These are phyloP conservation scores for Dromas ardeola DNA, from an alignment of 2,113 vertebrate species.

Conservation along the genomic window DNA sequence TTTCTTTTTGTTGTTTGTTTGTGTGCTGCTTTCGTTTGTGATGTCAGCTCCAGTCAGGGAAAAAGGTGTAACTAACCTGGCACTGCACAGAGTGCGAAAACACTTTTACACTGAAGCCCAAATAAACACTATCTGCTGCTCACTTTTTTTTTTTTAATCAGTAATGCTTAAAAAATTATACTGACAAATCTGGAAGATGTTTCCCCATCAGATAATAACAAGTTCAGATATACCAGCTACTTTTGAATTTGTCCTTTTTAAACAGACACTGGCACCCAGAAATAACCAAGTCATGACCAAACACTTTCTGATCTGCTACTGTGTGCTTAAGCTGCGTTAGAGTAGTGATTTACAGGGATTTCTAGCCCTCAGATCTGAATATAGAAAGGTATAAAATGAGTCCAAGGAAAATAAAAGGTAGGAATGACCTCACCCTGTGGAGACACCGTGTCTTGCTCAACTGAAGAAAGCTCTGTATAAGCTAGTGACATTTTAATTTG, in stretches of 20 bases:
- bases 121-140: neutral
- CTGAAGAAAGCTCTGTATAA: neutral
- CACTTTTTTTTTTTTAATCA: neutral
- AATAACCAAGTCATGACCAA: neutral
- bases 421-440: slow-evolving; percentile 48
- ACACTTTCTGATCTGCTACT: neutral
- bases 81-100: neutral
- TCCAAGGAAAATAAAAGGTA: slow-evolving; percentile 62
- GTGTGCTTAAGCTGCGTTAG: neutral
- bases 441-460: slow-evolving; percentile 35
- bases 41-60: neutral
- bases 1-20: slow-evolving; percentile 28
- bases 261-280: neutral
- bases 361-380: neutral
- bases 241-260: neutral
- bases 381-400: neutral
- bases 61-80: slow-evolving; percentile 20
- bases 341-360: neutral
- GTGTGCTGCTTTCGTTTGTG: slow-evolving; percentile 1
- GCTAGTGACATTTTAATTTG: neutral
- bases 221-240: neutral
- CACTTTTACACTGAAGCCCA: neutral
- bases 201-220: neutral
- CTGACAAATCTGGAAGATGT: neutral
- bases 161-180: neutral